Base-by-base conservation (phyloP, 2,797 vertebrate species). In the Muscicapa comitata region DNA sequence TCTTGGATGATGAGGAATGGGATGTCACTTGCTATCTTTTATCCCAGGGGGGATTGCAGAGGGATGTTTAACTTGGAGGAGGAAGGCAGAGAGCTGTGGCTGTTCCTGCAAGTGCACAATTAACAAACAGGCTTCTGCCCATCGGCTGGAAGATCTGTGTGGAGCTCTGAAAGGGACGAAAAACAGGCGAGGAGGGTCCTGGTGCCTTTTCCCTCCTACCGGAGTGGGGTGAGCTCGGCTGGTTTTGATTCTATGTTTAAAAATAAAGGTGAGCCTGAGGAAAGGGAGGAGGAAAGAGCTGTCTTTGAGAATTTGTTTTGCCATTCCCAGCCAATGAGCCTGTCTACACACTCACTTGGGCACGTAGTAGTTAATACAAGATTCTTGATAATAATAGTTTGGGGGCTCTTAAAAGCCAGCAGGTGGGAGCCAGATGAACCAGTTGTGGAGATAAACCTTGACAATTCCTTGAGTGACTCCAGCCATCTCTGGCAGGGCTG, bases 221-320 rank as follows among this genome's bases (percentile, higher is more conserved):
- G 51, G 13, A 26, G 8, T 47, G 40, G 47, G 18, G 25, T 84
- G 55, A 78, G 31, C 86, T 59, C 29, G n/a, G 4, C 74, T 91
- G 63, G 7, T 82, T 89, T 92, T 43, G 57, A 50, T 76, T 94
- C 33, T 66, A 37, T 71, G 50, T 91, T 90, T 63, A 65, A 72
- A 88, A 92, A n/a, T 67, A 87, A 74, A 85, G 31, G n/a, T 38
- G 57, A 79, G 74, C 84, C 68, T 54, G 72, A 94, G 72, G 84
- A 97, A 90, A 85, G 63, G 77, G 88, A 93, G 81, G 81, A 78
- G 61, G 38, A 86, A 53, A 57, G 43, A 58, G 58, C 62, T 92
- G 58, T 40, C 61, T 90, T 86, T 93, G 77, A 70, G 83, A 82
- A 65, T 92, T 92, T 85, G 74, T 93, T 96, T 78, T 81, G 62